phyloP scores from a whole-genome alignment of 2,113 vertebrate genomes.

The Pyxicephalus adspersus region DNA sequence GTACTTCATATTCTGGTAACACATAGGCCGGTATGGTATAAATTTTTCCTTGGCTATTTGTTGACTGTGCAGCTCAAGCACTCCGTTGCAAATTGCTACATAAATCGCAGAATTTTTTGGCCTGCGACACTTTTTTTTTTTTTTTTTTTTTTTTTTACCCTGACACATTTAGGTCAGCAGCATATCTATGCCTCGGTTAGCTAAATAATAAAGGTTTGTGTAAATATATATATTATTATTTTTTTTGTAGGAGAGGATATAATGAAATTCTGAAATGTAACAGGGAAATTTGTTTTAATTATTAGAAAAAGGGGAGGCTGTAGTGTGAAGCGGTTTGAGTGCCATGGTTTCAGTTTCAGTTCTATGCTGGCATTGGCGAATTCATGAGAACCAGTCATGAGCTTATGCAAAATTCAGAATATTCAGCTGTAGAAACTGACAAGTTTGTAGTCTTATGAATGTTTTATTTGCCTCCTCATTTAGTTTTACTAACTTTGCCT shows the following conservation, averaged over 20 bases:
- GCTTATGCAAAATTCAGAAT: too few species aligned
- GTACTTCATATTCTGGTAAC: neutral
- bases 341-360: neutral
- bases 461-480: too few species aligned
- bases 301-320: too few species aligned
- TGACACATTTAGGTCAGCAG: neutral
- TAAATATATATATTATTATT: constrained; percentile 13
- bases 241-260: constrained; percentile 29
- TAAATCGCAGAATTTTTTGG: too few species aligned
- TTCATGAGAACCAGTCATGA: too few species aligned
- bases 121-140: neutral
- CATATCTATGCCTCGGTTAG: neutral
- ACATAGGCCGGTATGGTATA: neutral
- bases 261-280: neutral
- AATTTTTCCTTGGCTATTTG: neutral
- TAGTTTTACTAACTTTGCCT: too few species aligned
- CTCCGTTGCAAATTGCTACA: neutral
- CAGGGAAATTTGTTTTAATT: neutral
- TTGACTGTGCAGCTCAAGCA: neutral
- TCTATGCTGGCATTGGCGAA: neutral
- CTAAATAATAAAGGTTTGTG: neutral
- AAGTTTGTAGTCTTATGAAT: too few species aligned
- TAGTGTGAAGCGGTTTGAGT: neutral
- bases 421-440: too few species aligned
- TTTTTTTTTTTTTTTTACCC: neutral